Base-by-base conservation (phyloP, 2,113 vertebrate species). In the Malaclemys terrapin region DNA sequence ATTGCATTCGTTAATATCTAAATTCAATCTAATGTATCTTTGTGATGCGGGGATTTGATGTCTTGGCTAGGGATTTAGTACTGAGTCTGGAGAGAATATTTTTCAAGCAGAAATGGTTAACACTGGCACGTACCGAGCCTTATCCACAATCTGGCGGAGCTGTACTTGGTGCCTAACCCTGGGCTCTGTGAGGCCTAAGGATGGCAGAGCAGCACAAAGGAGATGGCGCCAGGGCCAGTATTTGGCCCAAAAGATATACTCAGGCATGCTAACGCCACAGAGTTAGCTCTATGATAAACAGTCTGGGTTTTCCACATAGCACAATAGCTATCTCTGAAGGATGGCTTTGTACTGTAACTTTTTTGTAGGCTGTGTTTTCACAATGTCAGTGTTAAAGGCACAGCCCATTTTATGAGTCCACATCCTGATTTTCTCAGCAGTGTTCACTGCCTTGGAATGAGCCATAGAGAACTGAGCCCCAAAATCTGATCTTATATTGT, bases 371-470 rank as follows among this genome's bases (percentile, higher is more conserved):
- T n/a, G 79, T 35, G 10, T 75, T 87, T 25, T 50, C 31, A 69
- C 22, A n/a, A 35, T 47, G 81, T 31, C 11, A 4, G 0, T 78
- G 75, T 45, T 12, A 3, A 5, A 85, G 76, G 2, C 0, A 0
- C 6, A 10, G 5, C 35, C 2, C 0, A 1, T 27, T 42, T 5
- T 38, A 52, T n/a, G 42, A 62, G 9, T 6, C 27, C 31, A 13
- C 22, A 14, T 4, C 13, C 2, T 49, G 5, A 47, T 47, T 53
- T 82, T 91, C 52, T 81, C 13, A 1, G 6, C 7, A 35, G 80
- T 27, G 38, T 31, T 87, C 29, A 2, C 27, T 31, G 17, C 17
- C 12, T 22, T 47, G 82, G 45, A 84, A 49, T 49, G 47, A 62
- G 56, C 56, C 19, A 49, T 11, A 62, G 56, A 35, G 82, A 49